Evolutionary conservation across 2,113 vertebrate species (phyloP).

Genomic region (Rhinoderma darwinii): DNA sequence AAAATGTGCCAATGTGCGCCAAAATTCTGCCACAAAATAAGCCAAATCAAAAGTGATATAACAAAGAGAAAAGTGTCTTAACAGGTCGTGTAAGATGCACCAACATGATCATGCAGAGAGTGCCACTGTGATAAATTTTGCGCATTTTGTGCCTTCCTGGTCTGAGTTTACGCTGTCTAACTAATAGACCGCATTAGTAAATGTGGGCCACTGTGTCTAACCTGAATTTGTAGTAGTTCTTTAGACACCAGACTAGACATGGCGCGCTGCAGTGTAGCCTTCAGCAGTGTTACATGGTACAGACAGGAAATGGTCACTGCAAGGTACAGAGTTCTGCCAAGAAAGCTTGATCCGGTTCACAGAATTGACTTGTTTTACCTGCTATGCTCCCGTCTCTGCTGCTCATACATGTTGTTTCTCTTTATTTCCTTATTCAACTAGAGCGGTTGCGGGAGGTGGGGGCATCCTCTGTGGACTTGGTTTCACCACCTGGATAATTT

Average conservation of each 20-base stretch:
- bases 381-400: background rate
- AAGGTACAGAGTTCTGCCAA: background rate
- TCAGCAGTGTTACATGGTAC: background rate
- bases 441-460: background rate
- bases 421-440: constrained; percentile 39
- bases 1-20: too few species aligned
- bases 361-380: constrained; percentile 2
- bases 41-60: too few species aligned
- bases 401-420: constrained; percentile 16
- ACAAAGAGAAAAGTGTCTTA: too few species aligned
- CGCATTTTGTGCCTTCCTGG: too few species aligned
- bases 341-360: background rate
- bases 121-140: too few species aligned
- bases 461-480: constrained; percentile 11
- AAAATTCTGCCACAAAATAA: too few species aligned
- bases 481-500: constrained; percentile 48
- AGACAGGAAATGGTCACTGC: background rate
- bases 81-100: too few species aligned
- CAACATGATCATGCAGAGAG: too few species aligned
- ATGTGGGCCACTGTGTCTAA: background rate
- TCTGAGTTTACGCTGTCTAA: too few species aligned
- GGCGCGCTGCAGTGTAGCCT: background rate
- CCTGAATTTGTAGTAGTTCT: background rate
- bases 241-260: background rate
- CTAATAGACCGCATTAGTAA: too few species aligned